These are phyloP conservation scores for Taeniopygia guttata DNA, from an alignment of 2,797 vertebrate species.

Conservation along the genomic window DNA sequence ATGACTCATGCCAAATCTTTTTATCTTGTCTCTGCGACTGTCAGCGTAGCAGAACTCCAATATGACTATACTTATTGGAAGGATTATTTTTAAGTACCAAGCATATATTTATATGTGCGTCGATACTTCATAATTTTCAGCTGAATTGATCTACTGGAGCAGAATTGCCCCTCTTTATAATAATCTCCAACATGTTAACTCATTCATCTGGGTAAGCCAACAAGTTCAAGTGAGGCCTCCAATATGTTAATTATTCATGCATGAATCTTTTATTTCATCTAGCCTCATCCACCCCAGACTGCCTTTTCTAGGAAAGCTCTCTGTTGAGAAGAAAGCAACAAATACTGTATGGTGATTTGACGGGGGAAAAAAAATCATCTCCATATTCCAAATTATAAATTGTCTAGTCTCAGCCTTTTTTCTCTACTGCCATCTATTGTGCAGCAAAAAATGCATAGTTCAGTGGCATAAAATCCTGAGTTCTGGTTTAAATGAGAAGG, in stretches of 20 bases:
- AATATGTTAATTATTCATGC: constrained; percentile 62
- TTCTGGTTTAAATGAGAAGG: background rate
- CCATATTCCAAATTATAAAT: constrained; percentile 67
- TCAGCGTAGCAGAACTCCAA: constrained; percentile 27
- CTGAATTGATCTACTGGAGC: constrained; percentile 33
- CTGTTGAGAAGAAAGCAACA: constrained; percentile 43
- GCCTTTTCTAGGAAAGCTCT: constrained; percentile 63
- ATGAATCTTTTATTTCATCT: constrained; percentile 55
- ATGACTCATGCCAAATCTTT: constrained; percentile 51
- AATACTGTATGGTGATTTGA: constrained; percentile 28
- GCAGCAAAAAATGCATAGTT: constrained; percentile 39
- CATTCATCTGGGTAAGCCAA: constrained; percentile 59
- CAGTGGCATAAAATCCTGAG: background rate
- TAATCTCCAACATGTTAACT: constrained; percentile 56
- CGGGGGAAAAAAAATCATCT: background rate
- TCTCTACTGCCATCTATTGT: constrained; percentile 74
- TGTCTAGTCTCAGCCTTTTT: constrained; percentile 57
- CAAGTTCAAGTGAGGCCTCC: constrained; percentile 66
- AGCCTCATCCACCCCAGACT: constrained; percentile 44
- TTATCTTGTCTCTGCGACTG: constrained; percentile 19
- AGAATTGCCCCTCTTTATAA: constrained; percentile 53
- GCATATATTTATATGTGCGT: constrained; percentile 21
- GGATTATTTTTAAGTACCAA: constrained; percentile 53
- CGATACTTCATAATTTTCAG: constrained; percentile 30
- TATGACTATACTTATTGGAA: constrained; percentile 39